Base-by-base conservation (phyloP, 2,888 invertebrate species). In the Ennomos erosarius region DNA sequence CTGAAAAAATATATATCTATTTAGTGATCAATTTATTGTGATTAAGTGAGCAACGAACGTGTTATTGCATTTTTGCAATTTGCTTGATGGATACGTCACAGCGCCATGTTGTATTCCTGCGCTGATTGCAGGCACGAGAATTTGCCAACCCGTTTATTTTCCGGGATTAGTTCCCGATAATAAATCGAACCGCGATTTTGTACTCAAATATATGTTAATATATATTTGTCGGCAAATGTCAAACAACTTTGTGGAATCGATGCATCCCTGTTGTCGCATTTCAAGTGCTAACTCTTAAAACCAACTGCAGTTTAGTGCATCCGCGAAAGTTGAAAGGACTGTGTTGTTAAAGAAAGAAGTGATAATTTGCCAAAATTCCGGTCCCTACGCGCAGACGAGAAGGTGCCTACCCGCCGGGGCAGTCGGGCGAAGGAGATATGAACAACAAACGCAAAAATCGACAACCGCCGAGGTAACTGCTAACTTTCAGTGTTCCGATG, bases 381-480 rank as follows among this genome's bases (percentile, higher is more conserved):
- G 96, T 96, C 95, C 95, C 96, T 92, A 96, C 95, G 94, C 95
- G 94, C 93, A 95, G 95, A 93, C 94, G 94, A 94, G 95, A 95
- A 94, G 94, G 95, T 94, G 95, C 95, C 95, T 95, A 94, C 93
- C 93, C 93, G 92, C 93, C 94, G 93, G 95, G 95, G 93, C 94
- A 93, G 87, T 87, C 90, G 77, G 91, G 92, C 84, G 92, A 90
- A 84, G 89, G 89, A 90, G 95, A 94, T 86, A 96, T 95, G 95
- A 97, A 96, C 87, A 96, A 94, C 90, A 96, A 96, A 93, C 95
- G 96, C 92, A 97, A 97, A 94, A 96, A 95, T 93, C 96, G 97
- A 90, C 95, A 96, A 84, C 93, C 95, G 79, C 94, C 95, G 84
- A 96, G 96, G 96, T 96, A 93, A 90, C 87, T 85, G 79, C 71